Conservation (phyloP, 2,797 vertebrate species). For the Chromis chromis region DNA sequence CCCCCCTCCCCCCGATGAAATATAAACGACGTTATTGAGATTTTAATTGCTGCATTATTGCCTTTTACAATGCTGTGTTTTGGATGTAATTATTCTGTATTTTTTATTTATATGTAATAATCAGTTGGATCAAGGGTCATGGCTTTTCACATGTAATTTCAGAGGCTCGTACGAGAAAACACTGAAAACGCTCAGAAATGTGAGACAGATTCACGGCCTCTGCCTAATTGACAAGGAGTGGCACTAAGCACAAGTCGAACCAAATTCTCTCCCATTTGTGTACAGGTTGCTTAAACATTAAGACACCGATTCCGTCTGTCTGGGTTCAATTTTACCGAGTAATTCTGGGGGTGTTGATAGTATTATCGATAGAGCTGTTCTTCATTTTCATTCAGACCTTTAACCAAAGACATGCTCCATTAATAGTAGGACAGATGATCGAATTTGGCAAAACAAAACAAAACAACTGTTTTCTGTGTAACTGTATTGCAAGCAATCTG, state of each 20-base stretch:
- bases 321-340: slow-evolving; percentile 53
- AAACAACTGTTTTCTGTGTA: slow-evolving; percentile 73
- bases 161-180: slow-evolving; percentile 72
- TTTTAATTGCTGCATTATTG: slow-evolving; percentile 88
- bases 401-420: slow-evolving; percentile 83
- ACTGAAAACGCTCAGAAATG: slow-evolving; percentile 57
- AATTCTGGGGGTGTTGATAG: slow-evolving; percentile 54
- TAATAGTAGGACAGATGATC: slow-evolving; percentile 71
- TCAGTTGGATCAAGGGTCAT: slow-evolving; percentile 85
- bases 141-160: slow-evolving; percentile 77
- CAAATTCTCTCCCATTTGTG: slow-evolving; percentile 68
- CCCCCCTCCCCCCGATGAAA: slow-evolving; percentile 61
- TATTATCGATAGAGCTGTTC: slow-evolving; percentile 69
- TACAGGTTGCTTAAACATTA: slow-evolving; percentile 64
- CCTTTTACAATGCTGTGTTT: slow-evolving; percentile 89
- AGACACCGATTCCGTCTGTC: slow-evolving; percentile 52
- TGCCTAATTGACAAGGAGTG: slow-evolving; percentile 70
- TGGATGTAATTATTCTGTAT: slow-evolving; percentile 87
- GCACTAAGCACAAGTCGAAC: slow-evolving; percentile 82
- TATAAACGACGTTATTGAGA: slow-evolving; percentile 83
- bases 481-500: slow-evolving; percentile 81
- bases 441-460: slow-evolving; percentile 71
- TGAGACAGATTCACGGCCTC: slow-evolving; percentile 56
- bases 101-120: slow-evolving; percentile 87
- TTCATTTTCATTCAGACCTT: slow-evolving; percentile 77